Base-by-base conservation (phyloP, 53 echinoderm and acorn worm species). In the Holothuria leucospilota region DNA sequence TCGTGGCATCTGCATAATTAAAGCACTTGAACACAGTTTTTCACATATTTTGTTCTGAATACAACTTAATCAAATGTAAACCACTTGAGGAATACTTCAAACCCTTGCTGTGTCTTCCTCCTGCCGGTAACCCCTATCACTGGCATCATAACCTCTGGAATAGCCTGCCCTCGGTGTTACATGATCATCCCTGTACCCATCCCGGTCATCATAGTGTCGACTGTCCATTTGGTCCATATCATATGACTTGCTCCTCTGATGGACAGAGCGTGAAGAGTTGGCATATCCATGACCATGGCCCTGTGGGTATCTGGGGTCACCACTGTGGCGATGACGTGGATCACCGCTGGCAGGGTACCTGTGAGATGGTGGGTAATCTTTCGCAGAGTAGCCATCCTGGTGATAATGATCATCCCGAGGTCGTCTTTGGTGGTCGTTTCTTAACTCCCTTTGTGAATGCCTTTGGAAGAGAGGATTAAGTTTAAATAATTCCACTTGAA, bases 181-280 rank as follows among this genome's bases (percentile, higher is more conserved):
- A 6, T 58, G 80, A 38, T 30, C 29, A 51, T 83, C 67, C 39
- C 53, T 42, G 16, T 83, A 83, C n/a, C 84, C 84, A 83, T 40
- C 84, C 2, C 84, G 65, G 6, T 60, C 59, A 39, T 81, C 81
- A 62, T 29, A 30, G 38, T 81, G 20, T 8, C 30, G 81, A 38
- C 59, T 81, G 66, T 25, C 67, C 24, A 83, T 24, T 67, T 83
- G 65, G 13, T 83, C 51, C 42, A 67, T 40, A 39, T 83, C 84
- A 46, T 83, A 83, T 0, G 84, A 83, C 63, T 67, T 64, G 20
- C 84, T 83, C 28, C 84, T 39, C 24, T 83, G 84, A 67, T 83
- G 84, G 28, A 67, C 68, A 12, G 28, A 13, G 34, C 28, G 34
- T 29, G 28, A 67, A 15, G 66, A 5, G 13, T n/a, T 34, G 13